A percentile compares a stretch with the other conserved stretches of the same genome.
Evolutionary conservation across 92 coral and sea anemone genomes (phyloP).

Genomic region (Palythoa heliodiscus): DNA sequence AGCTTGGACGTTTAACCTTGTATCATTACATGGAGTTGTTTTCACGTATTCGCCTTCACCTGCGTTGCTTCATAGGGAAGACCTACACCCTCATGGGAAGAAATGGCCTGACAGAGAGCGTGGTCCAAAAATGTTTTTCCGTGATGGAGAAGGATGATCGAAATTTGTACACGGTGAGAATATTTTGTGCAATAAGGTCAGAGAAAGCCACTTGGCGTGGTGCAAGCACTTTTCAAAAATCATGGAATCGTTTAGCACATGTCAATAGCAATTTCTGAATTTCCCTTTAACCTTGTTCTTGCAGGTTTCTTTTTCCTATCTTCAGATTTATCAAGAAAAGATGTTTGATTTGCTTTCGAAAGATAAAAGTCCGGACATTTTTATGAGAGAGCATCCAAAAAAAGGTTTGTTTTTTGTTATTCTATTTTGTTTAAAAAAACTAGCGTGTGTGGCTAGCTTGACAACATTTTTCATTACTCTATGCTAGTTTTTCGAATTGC

Average conservation of each 20-base stretch:
- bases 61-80: slow-evolving; percentile 57
- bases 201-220: background rate
- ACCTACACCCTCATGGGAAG: slow-evolving; percentile 84
- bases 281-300: background rate
- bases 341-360: slow-evolving; percentile 72
- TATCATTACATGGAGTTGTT: background rate
- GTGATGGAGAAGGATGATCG: no score
- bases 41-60: no score
- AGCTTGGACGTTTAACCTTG: no score
- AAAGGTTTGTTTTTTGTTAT: slow-evolving; percentile 59
- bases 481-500: no score
- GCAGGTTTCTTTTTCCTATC: slow-evolving; percentile 80
- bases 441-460: no score
- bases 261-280: background rate
- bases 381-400: slow-evolving; percentile 82
- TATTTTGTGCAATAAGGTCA: background rate
- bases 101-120: slow-evolving; percentile 71
- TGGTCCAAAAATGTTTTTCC: slow-evolving; percentile 25
- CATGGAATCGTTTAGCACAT: no score
- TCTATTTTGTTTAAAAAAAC: background rate
- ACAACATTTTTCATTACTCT: background rate
- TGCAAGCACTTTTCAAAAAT: background rate
- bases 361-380: slow-evolving; percentile 72
- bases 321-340: slow-evolving; percentile 85
- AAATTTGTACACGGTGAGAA: no score